Evolutionary conservation across 2,888 invertebrate species (phyloP).

Genomic region (Rotaria magnacalcarata): DNA sequence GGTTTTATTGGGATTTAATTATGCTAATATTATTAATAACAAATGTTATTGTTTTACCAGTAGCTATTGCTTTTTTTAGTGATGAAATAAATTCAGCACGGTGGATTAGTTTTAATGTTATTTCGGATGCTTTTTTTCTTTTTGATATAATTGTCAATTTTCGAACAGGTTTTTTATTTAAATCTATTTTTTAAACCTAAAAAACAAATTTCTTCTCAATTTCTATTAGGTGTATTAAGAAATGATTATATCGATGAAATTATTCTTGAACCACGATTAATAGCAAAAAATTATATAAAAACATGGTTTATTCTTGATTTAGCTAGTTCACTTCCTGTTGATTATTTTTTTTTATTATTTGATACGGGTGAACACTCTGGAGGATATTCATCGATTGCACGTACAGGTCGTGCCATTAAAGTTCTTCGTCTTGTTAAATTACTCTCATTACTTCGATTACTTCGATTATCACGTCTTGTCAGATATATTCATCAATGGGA

Average conservation of each 20-base stretch:
- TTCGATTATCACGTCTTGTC: conserved; percentile 89
- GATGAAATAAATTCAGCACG: conserved; percentile 88
- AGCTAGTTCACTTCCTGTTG: conserved; percentile 97
- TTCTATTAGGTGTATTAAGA: conserved; percentile 72
- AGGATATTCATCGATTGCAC: conserved; percentile 63
- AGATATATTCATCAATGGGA: conserved; percentile 99
- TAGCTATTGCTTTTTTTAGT: conserved; percentile 99
- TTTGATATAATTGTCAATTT: conserved; percentile 87
- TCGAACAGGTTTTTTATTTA: conserved; percentile 6
- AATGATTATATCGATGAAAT: conserved; percentile 74
- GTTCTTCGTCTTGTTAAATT: conserved; percentile 93
- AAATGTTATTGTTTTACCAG: conserved; percentile 95
- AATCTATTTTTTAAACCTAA: too few species aligned
- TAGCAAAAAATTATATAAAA: conserved; percentile 95
- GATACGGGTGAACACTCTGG: conserved; percentile 50
- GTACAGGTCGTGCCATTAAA: conserved; percentile 89
- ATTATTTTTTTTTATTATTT: conserved; percentile 98
- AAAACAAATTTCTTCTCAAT: too few species aligned
- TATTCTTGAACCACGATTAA: conserved; percentile 94
- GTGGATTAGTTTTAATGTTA: conserved; percentile 99
- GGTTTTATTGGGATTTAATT: conserved; percentile 99
- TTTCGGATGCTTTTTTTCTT: conserved; percentile 98
- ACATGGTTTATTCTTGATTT: conserved; percentile 99
- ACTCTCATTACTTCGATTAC: conserved; percentile 86
- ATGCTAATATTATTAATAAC: conserved; percentile 95